phyloP scores from a whole-genome alignment of 2,797 vertebrate species.

The Scolopax rusticola region DNA sequence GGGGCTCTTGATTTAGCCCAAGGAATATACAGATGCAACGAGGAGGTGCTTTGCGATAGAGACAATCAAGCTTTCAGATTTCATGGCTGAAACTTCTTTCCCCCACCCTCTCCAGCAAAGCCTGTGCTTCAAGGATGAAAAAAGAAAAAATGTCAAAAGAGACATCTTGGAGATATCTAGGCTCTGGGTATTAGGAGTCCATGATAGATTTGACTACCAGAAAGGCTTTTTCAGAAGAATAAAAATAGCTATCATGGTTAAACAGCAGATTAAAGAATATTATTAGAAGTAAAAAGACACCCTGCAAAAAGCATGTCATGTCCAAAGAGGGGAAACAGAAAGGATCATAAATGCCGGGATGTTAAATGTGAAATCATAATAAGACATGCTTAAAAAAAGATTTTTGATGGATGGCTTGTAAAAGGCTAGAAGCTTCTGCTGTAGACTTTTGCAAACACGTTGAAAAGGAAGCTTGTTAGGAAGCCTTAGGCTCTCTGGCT shows the following conservation, averaged over 20 bases:
- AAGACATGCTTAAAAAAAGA: background rate
- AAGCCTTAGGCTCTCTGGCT: background rate
- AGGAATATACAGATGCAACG: background rate
- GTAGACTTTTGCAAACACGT: background rate
- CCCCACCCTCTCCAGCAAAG: background rate
- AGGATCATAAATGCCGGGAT: background rate
- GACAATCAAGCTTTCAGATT: background rate
- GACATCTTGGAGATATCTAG: background rate
- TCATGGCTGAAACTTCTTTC: background rate
- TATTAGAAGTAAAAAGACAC: constrained; percentile 33
- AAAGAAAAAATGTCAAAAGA: background rate
- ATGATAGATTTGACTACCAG: constrained; percentile 40
- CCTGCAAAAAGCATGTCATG: background rate
- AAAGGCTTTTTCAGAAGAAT: constrained; percentile 30
- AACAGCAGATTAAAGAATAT: constrained; percentile 40
- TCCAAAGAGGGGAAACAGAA: constrained; percentile 23
- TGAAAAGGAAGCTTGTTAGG: background rate
- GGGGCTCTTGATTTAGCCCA: background rate
- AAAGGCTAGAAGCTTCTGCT: background rate
- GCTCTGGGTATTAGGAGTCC: background rate
- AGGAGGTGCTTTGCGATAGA: background rate
- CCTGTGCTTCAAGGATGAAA: background rate
- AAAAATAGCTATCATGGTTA: constrained; percentile 33
- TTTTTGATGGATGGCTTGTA: background rate
- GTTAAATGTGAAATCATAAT: constrained; percentile 20